Base-by-base conservation (phyloP, 1,140 invertebrate genomes). In the Batillaria attramentaria region DNA sequence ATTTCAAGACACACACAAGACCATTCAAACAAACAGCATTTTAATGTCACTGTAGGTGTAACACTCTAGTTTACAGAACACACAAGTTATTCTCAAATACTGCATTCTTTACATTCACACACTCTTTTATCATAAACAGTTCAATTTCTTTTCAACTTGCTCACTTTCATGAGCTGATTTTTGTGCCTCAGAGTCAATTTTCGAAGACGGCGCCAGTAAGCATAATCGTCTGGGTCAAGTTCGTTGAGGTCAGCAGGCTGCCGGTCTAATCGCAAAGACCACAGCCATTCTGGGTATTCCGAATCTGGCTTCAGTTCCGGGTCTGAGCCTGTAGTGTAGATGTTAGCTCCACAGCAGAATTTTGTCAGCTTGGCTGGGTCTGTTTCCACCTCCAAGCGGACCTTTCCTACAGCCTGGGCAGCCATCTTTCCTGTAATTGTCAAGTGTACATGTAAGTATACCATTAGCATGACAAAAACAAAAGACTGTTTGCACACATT, bases 201-300 rank as follows among this genome's bases (percentile, higher is more conserved):
- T n/a, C 74, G 77, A 28, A 89, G 42, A 57, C 83, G 82, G 28
- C 93, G 90, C 96, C 96, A 98, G 89, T 98, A 98, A 84, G 94
- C 91, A 91, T 95, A 95, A 3, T 94, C 93, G 84, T 95, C 92
- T 6, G 94, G 95, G 90, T 97, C 95, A 79, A 97, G 85, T 85
- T 97, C 94, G 74, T 95, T 93, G 0, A 97, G 87, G 1, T 92
- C 90, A 10, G 91, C 91, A 35, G 94, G 91, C 20, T 91, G 93
- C 93, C 77, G 77, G 85, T 92, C 92, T 37, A 92, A 93, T 78
- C 93, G 91, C 20, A 98, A 86, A 0, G 84, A 92, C 97, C 97
- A 98, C 31, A 99, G 90, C 97, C 97, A 99, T 33, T 96, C 96
- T 0, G 97, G 97, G 91, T 99, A 99, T 88, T 98, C 97, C 74